Evolutionary conservation across 2,113 vertebrate species (phyloP).

Genomic region (Crotalus horridus): DNA sequence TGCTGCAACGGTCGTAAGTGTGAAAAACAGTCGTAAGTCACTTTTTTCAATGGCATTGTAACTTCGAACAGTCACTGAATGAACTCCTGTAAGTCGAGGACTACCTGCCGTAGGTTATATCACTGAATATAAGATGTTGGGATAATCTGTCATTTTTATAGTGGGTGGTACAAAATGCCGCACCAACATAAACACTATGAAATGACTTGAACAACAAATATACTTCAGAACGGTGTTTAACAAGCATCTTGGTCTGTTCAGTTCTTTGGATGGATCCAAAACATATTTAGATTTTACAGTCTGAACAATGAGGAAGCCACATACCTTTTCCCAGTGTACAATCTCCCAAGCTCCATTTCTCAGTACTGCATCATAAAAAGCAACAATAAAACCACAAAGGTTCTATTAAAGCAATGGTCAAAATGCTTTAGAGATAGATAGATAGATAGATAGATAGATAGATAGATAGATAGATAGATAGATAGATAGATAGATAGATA

Average conservation of each 20-base stretch:
- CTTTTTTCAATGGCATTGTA: background rate
- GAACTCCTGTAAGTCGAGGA: background rate
- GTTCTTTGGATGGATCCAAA: background rate
- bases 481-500: too few relatives aligned
- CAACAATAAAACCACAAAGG: background rate
- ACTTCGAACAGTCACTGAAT: background rate
- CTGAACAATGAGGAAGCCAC: conserved; percentile 40
- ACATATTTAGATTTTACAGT: background rate
- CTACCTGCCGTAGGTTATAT: background rate
- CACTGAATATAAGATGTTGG: background rate
- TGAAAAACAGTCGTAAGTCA: background rate
- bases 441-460: too few relatives aligned
- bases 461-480: too few relatives aligned
- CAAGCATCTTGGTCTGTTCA: background rate
- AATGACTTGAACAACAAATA: background rate
- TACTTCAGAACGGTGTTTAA: background rate
- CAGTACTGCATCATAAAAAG: conserved; percentile 74
- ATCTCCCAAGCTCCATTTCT: conserved; percentile 98
- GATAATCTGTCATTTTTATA: background rate
- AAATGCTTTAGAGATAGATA: background rate
- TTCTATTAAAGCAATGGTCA: background rate
- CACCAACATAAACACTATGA: background rate
- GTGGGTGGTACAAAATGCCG: background rate
- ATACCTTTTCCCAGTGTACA: conserved; percentile 98
- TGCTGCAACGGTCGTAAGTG: background rate